Evolutionary conservation across 2,888 invertebrate species (phyloP), one percentile per base, ranked within the genome.

Genomic region (Drosophila pseudotakahashii): DNA sequence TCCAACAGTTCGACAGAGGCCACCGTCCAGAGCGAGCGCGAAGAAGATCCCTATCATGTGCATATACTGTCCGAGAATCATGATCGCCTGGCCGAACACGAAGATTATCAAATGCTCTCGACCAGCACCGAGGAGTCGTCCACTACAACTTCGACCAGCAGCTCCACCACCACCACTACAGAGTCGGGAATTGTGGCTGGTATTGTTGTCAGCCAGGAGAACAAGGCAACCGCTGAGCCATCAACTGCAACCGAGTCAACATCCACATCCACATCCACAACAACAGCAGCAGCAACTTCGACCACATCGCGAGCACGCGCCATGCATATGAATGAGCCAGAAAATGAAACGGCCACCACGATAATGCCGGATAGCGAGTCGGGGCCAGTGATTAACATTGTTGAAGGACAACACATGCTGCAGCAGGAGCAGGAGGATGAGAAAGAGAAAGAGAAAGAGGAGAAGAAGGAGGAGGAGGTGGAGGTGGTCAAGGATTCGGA

Each of bases 11-110:
- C 70, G 14, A 58, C 75, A 51, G 57, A 23, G 52, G 14, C 74
- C 42, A 66, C 64, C 34, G 81, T 75, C 51, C 52, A 70, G 23
- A 74, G 61, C 13, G 85, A 83, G 26, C 78, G 77, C 54, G 87
- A 88, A 68, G 89, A 89, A 78, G 90, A 90, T 89, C 90, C 90
- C 51, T 90, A 90, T 79, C 90, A 90, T 89, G 90, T 84, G 52
- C 90, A 90, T 74, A 90, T 90, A 81, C 80, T 91, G 63, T 90
- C 90, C 50, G 90, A 91, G 70, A 90, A 90, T 78, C 90, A 90
- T 82, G 90, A 90, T 80, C 89, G 88, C 78, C 81, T 91, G 78
- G 90, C 90, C 70, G 90, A 89, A 74, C 91, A 89, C 64, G 90
- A 89, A 76, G 90, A 90, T 81, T 91, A 91, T 83, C 89, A 90